Base-by-base conservation (phyloP, 1,140 invertebrate species). In the Apocrypta bakeri region DNA sequence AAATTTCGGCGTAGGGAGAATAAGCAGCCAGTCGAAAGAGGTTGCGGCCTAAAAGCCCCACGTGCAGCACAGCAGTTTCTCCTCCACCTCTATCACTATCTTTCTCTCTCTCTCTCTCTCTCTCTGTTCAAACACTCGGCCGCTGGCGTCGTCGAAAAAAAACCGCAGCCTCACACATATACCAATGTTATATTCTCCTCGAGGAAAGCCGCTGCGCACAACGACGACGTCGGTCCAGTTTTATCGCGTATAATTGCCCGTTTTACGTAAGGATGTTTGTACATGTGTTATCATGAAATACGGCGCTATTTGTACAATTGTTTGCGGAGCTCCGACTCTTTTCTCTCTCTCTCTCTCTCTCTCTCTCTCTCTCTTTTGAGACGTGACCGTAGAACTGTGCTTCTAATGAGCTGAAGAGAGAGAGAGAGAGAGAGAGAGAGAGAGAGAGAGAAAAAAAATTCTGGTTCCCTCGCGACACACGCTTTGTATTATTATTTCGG, bases 201-300 rank as follows among this genome's bases (percentile, higher is more conserved):
- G 24, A 1, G 11, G n/a, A 61, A 21, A 61, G 56, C 12, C n/a
- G 63, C 63, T 66, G 69, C 69, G 69, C 33, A 72, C 9, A 72
- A 61, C 76, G 40, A 85, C 42, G 42, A 21, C 42, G 42, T 21
- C 86, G 85, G 90, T 90, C 90, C 90, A 90, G 90, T 90, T 90
- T 90, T 91, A 89, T 89, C 88, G 66, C 66, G 7, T 29, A 84
- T 88, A 90, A 88, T 89, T 90, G 88, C 88, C 87, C 85, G 87
- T 86, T 91, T 91, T 91, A 90, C 90, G 89, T 90, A 90, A 90
- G 90, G 88, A 84, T 91, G 87, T 91, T 90, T 90, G 90, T 88
- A 89, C 89, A 90, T 88, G 88, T 90, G 90, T 91, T 90, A 90
- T 90, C 89, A 88, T 90, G 89, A 90, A 90, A 90, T 90, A 90